Conservation (phyloP, 2,113 vertebrate species). For the Eublepharis macularius region DNA sequence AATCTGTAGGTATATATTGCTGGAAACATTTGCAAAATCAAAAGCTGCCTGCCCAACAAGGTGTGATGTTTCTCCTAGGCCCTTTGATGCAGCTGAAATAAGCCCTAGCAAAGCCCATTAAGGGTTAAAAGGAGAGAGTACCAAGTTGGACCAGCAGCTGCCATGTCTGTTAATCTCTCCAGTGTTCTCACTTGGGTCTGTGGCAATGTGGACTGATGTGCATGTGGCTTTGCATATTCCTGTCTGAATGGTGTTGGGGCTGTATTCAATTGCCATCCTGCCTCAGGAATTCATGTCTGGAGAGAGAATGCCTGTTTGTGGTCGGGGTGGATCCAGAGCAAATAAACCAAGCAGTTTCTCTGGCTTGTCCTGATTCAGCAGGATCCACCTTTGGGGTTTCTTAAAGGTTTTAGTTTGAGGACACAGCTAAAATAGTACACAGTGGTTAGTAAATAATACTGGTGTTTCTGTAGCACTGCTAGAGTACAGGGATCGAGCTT, state of each 20-base stretch:
- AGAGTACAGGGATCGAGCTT: background rate
- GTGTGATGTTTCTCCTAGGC: no score
- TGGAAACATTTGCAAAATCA: no score
- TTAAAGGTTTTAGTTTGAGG: background rate
- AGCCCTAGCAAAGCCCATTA: no score
- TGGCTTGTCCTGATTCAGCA: background rate
- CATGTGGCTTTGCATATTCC: background rate
- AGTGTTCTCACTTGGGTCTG: background rate
- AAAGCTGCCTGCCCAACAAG: no score
- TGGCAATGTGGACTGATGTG: no score
- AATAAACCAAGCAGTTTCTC: background rate
- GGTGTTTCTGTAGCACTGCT: background rate
- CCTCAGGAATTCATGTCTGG: conserved; percentile 4
- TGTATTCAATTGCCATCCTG: background rate
- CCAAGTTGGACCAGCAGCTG: background rate
- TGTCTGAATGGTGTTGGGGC: background rate
- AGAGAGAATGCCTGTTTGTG: background rate
- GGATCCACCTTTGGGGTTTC: background rate
- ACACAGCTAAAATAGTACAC: background rate
- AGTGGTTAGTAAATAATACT: no score
- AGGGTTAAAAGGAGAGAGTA: background rate
- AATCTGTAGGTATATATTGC: no score
- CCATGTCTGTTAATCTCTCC: background rate
- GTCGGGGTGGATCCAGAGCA: background rate
- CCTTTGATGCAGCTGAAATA: no score